Percentiles rank a stretch among this genome's conserved stretches.
phyloP scores from a whole-genome alignment of 2,888 invertebrate genomes.

The Lasioglossum morio region DNA sequence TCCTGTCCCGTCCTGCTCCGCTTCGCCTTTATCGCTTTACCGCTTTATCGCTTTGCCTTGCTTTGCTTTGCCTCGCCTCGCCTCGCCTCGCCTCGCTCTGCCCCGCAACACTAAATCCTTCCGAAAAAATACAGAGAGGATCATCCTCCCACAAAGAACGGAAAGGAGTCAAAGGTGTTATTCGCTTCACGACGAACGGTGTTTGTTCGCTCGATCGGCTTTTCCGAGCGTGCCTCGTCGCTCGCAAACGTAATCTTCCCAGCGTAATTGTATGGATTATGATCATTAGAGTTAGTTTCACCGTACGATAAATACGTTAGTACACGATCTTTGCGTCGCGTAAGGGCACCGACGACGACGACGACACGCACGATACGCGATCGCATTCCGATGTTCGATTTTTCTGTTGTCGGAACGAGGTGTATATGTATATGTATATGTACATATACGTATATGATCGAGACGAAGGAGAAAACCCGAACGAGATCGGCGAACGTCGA shows the following conservation, averaged over 20 bases:
- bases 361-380: constrained; percentile 48
- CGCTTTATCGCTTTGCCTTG: too few species aligned
- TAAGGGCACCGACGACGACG: constrained; percentile 73
- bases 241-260: constrained; percentile 69
- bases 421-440: not conserved
- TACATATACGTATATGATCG: too few species aligned
- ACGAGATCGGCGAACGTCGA: not conserved
- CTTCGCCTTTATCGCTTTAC: not conserved
- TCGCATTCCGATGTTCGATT: constrained; percentile 7
- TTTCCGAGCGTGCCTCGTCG: constrained; percentile 74
- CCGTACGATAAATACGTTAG: constrained; percentile 78
- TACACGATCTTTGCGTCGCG: constrained; percentile 71
- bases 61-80: not conserved
- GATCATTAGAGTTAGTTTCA: constrained; percentile 73
- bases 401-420: constrained; percentile 19
- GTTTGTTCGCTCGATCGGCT: constrained; percentile 31
- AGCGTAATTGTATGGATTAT: constrained; percentile 72
- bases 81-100: not conserved
- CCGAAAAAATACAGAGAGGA: not conserved
- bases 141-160: not conserved
- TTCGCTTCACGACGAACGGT: not conserved
- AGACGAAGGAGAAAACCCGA: not conserved
- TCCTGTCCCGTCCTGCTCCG: not conserved
- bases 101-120: not conserved
- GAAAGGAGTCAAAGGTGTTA: not conserved